These are phyloP conservation scores for Agrypnus murinus DNA, from an alignment of 2,888 invertebrate species.

Conservation along the genomic window DNA sequence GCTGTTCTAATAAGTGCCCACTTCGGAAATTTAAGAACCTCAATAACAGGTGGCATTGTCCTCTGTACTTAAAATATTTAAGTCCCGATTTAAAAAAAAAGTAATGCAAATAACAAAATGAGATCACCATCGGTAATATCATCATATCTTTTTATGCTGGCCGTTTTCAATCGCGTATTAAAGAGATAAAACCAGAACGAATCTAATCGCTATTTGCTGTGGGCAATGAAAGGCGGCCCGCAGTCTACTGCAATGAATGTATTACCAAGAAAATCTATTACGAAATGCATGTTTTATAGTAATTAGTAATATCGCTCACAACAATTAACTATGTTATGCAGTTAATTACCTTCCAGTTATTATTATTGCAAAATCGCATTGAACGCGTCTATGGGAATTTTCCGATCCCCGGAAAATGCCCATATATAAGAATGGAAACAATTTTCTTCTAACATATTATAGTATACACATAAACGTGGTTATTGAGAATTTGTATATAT, in stretches of 20 bases:
- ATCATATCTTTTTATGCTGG: slow-evolving; percentile 23
- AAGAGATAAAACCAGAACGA: slow-evolving; percentile 5
- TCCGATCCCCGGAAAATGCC: too few relatives aligned
- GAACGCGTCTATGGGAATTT: not conserved
- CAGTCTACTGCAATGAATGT: slow-evolving; percentile 39
- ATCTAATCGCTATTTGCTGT: slow-evolving; percentile 44
- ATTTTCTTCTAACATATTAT: too few relatives aligned
- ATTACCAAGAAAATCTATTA: slow-evolving; percentile 34
- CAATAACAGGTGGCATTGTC: not conserved
- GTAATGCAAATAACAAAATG: slow-evolving; percentile 14
- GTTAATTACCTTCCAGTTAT: slow-evolving; percentile 1
- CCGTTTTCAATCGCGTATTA: slow-evolving; percentile 24
- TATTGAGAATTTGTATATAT: too few relatives aligned
- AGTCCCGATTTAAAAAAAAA: not conserved
- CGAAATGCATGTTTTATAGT: slow-evolving; percentile 3
- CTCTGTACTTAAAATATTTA: not conserved
- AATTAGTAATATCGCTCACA: not conserved
- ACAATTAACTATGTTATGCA: slow-evolving; percentile 1
- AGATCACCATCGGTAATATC: slow-evolving; percentile 16
- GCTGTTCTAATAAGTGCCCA: not conserved
- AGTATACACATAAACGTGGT: too few relatives aligned
- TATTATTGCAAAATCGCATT: slow-evolving; percentile 4
- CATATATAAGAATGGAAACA: too few relatives aligned
- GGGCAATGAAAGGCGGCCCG: slow-evolving; percentile 47
- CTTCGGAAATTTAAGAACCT: slow-evolving; percentile 2